phyloP scores from a whole-genome alignment of 2,113 vertebrate species.

The Eidolon helvum region DNA sequence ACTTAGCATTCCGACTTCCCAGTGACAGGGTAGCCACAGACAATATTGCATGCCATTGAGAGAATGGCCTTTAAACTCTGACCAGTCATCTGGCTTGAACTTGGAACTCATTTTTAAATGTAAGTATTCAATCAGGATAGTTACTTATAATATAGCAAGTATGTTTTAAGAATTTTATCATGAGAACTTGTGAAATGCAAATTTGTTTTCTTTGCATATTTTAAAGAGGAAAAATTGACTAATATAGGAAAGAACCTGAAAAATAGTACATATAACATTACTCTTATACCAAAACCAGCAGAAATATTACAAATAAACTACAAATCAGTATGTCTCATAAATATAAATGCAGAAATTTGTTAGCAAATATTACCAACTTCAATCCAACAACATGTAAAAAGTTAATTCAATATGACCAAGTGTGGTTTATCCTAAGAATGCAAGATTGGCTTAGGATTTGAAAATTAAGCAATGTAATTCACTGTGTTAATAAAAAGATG shows the following conservation, averaged over 20 bases:
- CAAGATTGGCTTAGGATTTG: neutral
- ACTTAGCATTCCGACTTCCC: neutral
- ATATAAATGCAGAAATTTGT: neutral
- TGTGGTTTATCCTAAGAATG: neutral
- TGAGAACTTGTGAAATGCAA: neutral
- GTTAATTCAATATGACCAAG: neutral
- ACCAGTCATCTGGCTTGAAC: neutral
- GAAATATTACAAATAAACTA: neutral
- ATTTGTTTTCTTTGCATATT: slow-evolving; percentile 14
- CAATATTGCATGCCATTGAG: neutral
- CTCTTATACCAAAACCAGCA: neutral
- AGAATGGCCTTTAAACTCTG: neutral
- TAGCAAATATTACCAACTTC: neutral
- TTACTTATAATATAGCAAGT: neutral
- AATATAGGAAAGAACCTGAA: neutral
- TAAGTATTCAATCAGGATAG: neutral
- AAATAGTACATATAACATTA: neutral
- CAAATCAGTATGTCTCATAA: neutral
- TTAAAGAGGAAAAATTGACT: neutral
- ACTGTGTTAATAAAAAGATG: neutral
- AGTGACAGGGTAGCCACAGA: neutral
- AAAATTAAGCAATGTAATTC: slow-evolving; percentile 12
- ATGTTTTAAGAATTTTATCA: neutral
- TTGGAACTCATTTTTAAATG: neutral
- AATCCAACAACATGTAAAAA: neutral